Evolutionary conservation across 2,113 vertebrate species (phyloP), one percentile per base, ranked within the genome.

Genomic region (Platanista minor): DNA sequence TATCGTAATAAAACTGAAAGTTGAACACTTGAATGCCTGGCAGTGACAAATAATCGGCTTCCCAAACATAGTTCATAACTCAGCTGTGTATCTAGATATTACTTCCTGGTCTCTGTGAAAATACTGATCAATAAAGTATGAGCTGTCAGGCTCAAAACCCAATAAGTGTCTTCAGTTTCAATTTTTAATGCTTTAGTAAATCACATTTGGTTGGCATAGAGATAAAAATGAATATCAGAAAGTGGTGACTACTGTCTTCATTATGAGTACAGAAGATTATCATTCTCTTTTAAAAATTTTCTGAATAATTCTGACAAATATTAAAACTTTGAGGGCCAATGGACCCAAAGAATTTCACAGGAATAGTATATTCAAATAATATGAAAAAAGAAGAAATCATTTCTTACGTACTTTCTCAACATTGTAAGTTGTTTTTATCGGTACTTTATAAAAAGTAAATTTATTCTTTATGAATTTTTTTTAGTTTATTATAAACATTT

Each of bases 311-410:
- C 36, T 86, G 36, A 77, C 27, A 94, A 41, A 10, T 67, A 80
- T 83, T 87, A 75, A 90, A 96, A 91, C 13, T 66, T 62, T 57
- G 72, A 93, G 39, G 49, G 21, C 64, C 71, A 72, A 6, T 5
- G 33, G 15, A 67, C 39, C 54, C 41, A 41, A 69, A 54, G 36
- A 74, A 80, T 23, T 72, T 2, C 41, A 52, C 27, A 67, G 13
- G 10, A 92, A 93, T 88, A 71, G 93, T 91, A 96, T 85, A 97
- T 43, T 92, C 29, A 85, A 74, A 85, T 75, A 57, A 72, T 46
- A 43, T 21, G 7, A 64, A 69, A 41, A 62, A 86, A 85, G 20
- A 83, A 95, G 43, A 87, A 97, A 49, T 52, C 1, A 82, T 49
- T 83, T 86, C 2, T 80, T 87, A 84, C 75, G 12, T 78, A 90